These are phyloP conservation scores for Chondrilla cf. caribensis DNA, from an alignment of 37 sponge, comb jelly and placozoan genomes.

Conservation along the genomic window DNA sequence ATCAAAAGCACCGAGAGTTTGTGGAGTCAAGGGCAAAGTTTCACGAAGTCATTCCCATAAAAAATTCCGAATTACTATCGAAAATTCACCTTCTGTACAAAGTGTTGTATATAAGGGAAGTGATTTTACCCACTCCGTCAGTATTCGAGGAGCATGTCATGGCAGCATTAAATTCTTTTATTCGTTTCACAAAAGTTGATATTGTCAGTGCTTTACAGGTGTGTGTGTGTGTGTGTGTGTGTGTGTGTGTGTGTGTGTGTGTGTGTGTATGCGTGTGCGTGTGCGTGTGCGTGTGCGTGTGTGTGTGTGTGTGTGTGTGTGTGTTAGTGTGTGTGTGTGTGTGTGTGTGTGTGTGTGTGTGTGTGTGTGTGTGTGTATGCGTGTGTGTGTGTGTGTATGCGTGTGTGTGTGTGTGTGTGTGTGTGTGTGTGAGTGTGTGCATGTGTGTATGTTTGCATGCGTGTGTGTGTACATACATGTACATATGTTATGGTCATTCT, in stretches of 20 bases:
- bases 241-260: not conserved
- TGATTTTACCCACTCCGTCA: slow-evolving; percentile 91
- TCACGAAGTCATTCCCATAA: slow-evolving; percentile 86
- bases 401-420: too few relatives aligned
- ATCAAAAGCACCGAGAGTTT: slow-evolving; percentile 78
- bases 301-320: slow-evolving; percentile 10
- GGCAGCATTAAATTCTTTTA: slow-evolving; percentile 77
- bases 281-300: slow-evolving; percentile 4
- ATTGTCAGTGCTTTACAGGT: slow-evolving; percentile 76
- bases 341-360: too few relatives aligned
- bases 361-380: not conserved
- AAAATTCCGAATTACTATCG: slow-evolving; percentile 64
- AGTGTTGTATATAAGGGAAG: slow-evolving; percentile 90
- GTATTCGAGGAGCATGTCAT: slow-evolving; percentile 97
- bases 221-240: not conserved
- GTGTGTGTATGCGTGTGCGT: not conserved
- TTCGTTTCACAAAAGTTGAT: slow-evolving; percentile 87
- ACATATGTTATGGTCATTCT: too few relatives aligned
- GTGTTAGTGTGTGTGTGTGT: not conserved
- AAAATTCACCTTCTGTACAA: slow-evolving; percentile 81
- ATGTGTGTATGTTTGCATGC: too few relatives aligned
- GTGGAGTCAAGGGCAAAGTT: slow-evolving; percentile 61
- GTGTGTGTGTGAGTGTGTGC: too few relatives aligned
- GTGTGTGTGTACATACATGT: too few relatives aligned
- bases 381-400: too few relatives aligned